Evolutionary conservation across 2,888 invertebrate species (phyloP).

Genomic region (Drosophila cracens): DNA sequence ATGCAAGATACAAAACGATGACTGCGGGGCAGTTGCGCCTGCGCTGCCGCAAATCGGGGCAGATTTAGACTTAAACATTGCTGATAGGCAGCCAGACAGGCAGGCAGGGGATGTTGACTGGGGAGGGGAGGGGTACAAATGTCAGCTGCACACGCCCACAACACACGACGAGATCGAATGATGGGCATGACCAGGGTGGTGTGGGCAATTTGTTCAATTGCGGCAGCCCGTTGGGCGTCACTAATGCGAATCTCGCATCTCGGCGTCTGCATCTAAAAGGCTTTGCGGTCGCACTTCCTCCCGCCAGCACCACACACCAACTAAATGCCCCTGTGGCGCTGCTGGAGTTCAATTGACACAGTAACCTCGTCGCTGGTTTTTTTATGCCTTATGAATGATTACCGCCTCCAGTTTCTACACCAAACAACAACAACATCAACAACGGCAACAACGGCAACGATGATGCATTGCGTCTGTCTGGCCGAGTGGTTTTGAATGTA

Average conservation of each 20-base stretch:
- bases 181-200: slow-evolving; percentile 2
- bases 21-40: slow-evolving; percentile 39
- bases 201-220: slow-evolving; percentile 74
- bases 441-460: neutral
- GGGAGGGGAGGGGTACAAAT: slow-evolving; percentile 53
- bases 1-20: slow-evolving; percentile 18
- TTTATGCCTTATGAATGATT: slow-evolving; percentile 62
- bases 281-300: slow-evolving; percentile 36
- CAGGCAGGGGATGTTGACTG: neutral
- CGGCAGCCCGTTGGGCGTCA: slow-evolving; percentile 76
- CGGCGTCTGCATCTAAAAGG: slow-evolving; percentile 74
- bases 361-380: slow-evolving; percentile 68
- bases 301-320: neutral
- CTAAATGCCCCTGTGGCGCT: slow-evolving; percentile 23
- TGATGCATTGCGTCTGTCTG: slow-evolving; percentile 52
- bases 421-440: slow-evolving; percentile 10
- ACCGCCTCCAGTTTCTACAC: slow-evolving; percentile 60
- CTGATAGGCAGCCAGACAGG: slow-evolving; percentile 38
- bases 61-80: slow-evolving; percentile 59
- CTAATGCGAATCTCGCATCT: slow-evolving; percentile 68
- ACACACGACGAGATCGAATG: slow-evolving; percentile 58
- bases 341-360: slow-evolving; percentile 70
- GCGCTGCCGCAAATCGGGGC: slow-evolving; percentile 26
- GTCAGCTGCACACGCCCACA: slow-evolving; percentile 74
- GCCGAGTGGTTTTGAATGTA: slow-evolving; percentile 29